Conservation (phyloP, 2,888 invertebrate genomes). For the Aspidapion aeneum region DNA sequence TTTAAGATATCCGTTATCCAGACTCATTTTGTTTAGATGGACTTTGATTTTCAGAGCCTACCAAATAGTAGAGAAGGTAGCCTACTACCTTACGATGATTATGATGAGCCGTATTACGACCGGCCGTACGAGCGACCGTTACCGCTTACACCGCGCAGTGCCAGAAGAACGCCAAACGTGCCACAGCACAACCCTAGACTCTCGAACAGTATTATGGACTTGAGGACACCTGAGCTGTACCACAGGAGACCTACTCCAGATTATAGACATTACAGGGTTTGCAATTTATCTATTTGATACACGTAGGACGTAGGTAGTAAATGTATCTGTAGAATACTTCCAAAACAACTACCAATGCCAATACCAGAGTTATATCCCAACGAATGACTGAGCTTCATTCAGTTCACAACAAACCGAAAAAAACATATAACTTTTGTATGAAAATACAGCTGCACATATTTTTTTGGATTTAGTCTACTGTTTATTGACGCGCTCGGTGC, state of each 20-base stretch:
- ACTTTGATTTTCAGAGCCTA: conserved; percentile 47
- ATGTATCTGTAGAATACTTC: no score
- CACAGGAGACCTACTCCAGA: conserved; percentile 35
- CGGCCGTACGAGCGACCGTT: background rate
- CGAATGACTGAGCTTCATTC: no score
- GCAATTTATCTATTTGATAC: no score
- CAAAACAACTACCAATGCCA: no score
- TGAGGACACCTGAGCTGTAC: conserved; percentile 47
- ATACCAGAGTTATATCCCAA: no score
- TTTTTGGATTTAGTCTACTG: no score
- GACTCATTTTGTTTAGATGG: no score
- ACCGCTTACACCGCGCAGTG: background rate
- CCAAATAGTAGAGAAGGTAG: conserved; percentile 52
- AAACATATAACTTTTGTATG: no score
- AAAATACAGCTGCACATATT: no score
- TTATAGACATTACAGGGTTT: conserved; percentile 42
- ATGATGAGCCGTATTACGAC: conserved; percentile 25
- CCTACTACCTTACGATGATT: conserved; percentile 48
- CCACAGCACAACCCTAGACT: conserved; percentile 28
- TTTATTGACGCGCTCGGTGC: no score
- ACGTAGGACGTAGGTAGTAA: background rate
- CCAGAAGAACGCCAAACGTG: conserved; percentile 2
- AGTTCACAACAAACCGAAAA: no score
- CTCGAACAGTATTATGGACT: conserved; percentile 49
- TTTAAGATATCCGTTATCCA: no score